Conservation (phyloP, 2,888 invertebrate species). For the Oligia strigilis region DNA sequence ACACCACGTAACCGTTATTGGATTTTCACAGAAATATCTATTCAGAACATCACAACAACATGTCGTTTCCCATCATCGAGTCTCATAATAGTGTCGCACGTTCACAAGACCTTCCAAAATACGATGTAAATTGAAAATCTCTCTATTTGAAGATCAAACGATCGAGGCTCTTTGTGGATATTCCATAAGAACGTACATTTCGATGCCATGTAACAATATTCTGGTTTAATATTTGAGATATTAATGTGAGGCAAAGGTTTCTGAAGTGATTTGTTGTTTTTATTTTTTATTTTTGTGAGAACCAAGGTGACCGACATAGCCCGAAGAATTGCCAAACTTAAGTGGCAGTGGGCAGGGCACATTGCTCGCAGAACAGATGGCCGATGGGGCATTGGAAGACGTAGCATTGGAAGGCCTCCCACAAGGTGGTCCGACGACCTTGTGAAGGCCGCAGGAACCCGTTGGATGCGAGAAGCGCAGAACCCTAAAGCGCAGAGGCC, state of each 20-base stretch:
- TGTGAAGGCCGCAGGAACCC: too few relatives aligned
- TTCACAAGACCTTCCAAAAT: conserved; percentile 68
- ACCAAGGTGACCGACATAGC: too few relatives aligned
- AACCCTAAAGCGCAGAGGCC: too few relatives aligned
- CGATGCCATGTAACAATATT: conserved; percentile 67
- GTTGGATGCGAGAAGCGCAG: too few relatives aligned
- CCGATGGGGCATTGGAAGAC: too few relatives aligned
- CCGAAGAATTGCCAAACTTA: too few relatives aligned
- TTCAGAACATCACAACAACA: conserved; percentile 29
- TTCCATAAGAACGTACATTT: conserved; percentile 72
- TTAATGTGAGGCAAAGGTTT: conserved; percentile 47
- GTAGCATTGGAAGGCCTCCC: too few relatives aligned
- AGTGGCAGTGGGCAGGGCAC: too few relatives aligned
- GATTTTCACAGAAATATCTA: conserved; percentile 34
- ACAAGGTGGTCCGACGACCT: too few relatives aligned
- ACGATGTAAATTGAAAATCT: conserved; percentile 88
- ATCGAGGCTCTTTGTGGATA: conserved; percentile 79
- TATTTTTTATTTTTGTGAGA: background rate
- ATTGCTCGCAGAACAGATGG: too few relatives aligned
- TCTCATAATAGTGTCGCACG: conserved; percentile 59
- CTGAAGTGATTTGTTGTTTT: conserved; percentile 19
- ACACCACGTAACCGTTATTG: background rate
- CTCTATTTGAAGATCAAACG: conserved; percentile 86
- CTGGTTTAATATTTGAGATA: conserved; percentile 61
- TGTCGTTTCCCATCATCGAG: conserved; percentile 46